phyloP scores from a whole-genome alignment of 2,113 vertebrate species.

The Myodes glareolus region DNA sequence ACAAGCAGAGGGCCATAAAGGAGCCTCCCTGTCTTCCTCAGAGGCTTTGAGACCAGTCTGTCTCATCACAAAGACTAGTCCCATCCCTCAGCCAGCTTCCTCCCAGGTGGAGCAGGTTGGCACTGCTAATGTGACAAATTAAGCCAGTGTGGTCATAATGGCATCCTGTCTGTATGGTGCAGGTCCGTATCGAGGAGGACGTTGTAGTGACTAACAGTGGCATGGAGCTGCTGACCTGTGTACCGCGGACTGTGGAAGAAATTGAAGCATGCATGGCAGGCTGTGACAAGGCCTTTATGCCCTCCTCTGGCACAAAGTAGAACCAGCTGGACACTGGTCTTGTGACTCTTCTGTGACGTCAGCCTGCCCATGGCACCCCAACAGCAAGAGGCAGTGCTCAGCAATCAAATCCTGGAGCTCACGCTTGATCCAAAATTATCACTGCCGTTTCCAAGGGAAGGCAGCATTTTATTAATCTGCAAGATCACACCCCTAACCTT shows the following conservation, averaged over 20 bases:
- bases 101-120: background rate
- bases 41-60: background rate
- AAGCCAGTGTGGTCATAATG: background rate
- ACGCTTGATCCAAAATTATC: background rate
- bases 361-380: background rate
- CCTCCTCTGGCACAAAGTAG: slow-evolving; percentile 74
- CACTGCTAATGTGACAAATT: too few species aligned
- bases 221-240: slow-evolving; percentile 94
- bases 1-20: background rate
- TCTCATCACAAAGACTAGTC: background rate
- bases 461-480: background rate
- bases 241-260: slow-evolving; percentile 95
- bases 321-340: background rate
- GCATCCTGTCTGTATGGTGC: background rate
- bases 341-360: fast-evolving
- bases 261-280: slow-evolving; percentile 95
- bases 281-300: slow-evolving; percentile 80
- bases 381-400: background rate
- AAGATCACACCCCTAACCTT: slow-evolving; percentile 5
- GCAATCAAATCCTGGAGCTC: background rate
- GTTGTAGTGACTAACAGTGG: slow-evolving; percentile 91
- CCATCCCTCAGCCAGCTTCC: background rate
- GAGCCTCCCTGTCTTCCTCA: background rate
- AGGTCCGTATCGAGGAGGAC: slow-evolving; percentile 98
- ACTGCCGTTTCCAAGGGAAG: background rate